A percentile compares a stretch with the other conserved stretches of the same genome.
Evolutionary conservation across 2,797 vertebrate species (phyloP).

Genomic region (Anguilla megastoma): DNA sequence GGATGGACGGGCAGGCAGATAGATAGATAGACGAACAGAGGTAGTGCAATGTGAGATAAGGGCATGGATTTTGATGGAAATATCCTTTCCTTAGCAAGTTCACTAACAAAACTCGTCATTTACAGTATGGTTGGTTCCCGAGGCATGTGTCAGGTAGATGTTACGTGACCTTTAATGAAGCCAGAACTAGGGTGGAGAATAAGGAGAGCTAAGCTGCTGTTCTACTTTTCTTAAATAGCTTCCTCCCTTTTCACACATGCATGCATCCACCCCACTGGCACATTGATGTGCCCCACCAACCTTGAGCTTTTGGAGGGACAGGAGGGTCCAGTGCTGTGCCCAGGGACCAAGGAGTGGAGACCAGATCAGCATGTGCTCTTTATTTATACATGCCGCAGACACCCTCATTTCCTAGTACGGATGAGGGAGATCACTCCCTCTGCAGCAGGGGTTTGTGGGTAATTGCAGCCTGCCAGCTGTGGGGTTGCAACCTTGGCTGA

Average conservation of each 20-base stretch:
- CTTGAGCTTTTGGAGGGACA: not conserved
- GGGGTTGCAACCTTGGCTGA: slow-evolving; percentile 39
- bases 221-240: not conserved
- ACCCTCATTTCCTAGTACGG: not conserved
- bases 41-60: not conserved
- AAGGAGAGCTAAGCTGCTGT: not conserved
- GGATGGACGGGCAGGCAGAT: not conserved
- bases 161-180: not conserved
- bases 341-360: not conserved
- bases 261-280: not conserved
- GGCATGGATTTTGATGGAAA: not conserved
- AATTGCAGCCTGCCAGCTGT: slow-evolving; percentile 29
- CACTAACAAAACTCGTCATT: not conserved
- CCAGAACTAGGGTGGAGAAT: not conserved
- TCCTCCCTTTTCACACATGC: not conserved
- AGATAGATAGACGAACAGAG: not conserved
- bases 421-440: not conserved
- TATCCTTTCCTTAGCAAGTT: not conserved
- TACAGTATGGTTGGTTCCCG: not conserved
- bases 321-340: not conserved
- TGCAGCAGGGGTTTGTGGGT: not conserved
- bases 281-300: not conserved
- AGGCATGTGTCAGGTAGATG: not conserved
- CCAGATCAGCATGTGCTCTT: not conserved
- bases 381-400: slow-evolving; percentile 39